These are phyloP conservation scores for Drosophila incognita DNA, from an alignment of 2,888 invertebrate genomes.

Conservation along the genomic window DNA sequence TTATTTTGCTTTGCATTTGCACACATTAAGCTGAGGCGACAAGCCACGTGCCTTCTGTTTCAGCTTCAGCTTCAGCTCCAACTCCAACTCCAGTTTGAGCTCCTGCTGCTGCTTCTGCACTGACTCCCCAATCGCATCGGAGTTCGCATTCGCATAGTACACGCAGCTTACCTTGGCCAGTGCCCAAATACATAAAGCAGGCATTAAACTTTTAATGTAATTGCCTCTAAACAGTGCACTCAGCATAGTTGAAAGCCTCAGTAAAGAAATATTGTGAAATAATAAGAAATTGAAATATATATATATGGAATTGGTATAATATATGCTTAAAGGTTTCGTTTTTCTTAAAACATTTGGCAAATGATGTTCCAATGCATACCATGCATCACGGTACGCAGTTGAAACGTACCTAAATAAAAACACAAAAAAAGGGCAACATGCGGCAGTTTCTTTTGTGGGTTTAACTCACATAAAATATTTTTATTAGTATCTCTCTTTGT, in stretches of 20 bases:
- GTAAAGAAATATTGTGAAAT: background rate
- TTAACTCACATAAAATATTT: slow-evolving; percentile 74
- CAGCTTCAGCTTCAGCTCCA: background rate
- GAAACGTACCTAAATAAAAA: slow-evolving; percentile 36
- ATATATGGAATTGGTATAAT: background rate
- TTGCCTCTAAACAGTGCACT: slow-evolving; percentile 22
- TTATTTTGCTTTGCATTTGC: slow-evolving; percentile 51
- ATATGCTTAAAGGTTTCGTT: background rate
- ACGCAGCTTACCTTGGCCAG: slow-evolving; percentile 42
- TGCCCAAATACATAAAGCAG: slow-evolving; percentile 49
- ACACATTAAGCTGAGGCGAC: slow-evolving; percentile 68
- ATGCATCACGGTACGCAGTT: slow-evolving; percentile 23
- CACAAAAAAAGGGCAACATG: slow-evolving; percentile 16
- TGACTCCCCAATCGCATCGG: slow-evolving; percentile 21
- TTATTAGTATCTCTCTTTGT: slow-evolving; percentile 71
- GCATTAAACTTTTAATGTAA: slow-evolving; percentile 41
- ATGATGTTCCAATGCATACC: background rate
- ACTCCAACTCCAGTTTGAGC: background rate
- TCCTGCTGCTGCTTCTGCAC: background rate
- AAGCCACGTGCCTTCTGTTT: slow-evolving; percentile 34
- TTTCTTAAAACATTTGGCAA: background rate
- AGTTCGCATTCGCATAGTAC: slow-evolving; percentile 21
- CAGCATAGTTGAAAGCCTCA: background rate
- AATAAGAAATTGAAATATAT: background rate
- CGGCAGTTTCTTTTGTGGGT: slow-evolving; percentile 49